Evolutionary conservation across 2,888 invertebrate species (phyloP).

Genomic region (Melikaiella ostensackeni): DNA sequence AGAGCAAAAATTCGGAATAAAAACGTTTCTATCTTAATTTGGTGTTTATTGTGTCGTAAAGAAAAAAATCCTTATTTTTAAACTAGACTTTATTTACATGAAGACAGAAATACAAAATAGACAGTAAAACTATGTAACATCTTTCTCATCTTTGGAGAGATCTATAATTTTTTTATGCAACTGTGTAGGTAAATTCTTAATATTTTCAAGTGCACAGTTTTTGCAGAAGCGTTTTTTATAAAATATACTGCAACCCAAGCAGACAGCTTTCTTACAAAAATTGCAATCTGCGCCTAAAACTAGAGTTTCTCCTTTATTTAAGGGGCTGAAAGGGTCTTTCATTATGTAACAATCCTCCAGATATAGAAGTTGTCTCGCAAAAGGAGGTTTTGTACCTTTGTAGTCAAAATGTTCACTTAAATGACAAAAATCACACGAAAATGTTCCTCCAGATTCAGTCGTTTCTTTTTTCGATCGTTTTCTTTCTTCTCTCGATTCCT

Average conservation of each 20-base stretch:
- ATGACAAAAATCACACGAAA: conserved; percentile 83
- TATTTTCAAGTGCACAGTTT: conserved; percentile 82
- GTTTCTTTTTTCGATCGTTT: conserved; percentile 33
- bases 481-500: conserved; percentile 24
- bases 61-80: conserved; percentile 6
- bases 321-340: conserved; percentile 90
- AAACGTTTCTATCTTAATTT: neutral
- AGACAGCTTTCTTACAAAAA: conserved; percentile 84
- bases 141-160: neutral
- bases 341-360: conserved; percentile 88
- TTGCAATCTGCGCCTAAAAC: conserved; percentile 88
- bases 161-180: conserved; percentile 82
- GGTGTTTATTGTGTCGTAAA: neutral
- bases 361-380: conserved; percentile 83
- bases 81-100: conserved; percentile 12
- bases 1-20: neutral
- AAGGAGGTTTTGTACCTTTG: conserved; percentile 86
- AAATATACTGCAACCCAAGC: conserved; percentile 90
- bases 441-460: conserved; percentile 74
- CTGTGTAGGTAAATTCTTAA: conserved; percentile 84
- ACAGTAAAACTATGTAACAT: conserved; percentile 46
- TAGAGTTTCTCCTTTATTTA: conserved; percentile 86
- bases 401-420: conserved; percentile 86
- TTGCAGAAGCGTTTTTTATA: conserved; percentile 87
- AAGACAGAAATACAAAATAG: neutral